Evolutionary conservation across 2,888 invertebrate species (phyloP), one percentile per base, ranked within the genome.

Genomic region (Macaria notata): DNA sequence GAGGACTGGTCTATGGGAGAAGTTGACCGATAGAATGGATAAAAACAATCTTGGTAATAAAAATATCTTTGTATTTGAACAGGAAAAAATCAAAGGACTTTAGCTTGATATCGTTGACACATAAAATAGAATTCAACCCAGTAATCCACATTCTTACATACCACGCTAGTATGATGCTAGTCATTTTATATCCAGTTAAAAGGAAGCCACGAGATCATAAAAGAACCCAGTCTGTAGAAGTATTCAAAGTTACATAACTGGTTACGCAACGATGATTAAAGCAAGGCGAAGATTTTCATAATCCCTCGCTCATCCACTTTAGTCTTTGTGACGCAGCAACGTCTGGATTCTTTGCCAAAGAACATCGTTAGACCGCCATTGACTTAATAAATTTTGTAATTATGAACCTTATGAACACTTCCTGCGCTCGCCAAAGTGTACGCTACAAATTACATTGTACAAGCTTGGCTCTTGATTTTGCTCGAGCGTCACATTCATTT

Each of bases 341-440:
- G 41, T 4, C 38, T 31, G 19, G 36, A 30, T 41, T 58, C 54
- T 53, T 53, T 46, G 44, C 51, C 38, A 49, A 54, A 49, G 46
- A 59, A 49, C 59, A 54, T 59, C 54, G 48, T 51, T 49, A 55
- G 55, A 59, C 59, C 46, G 46, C 59, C 56, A 56, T 60, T 60
- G 53, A 53, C 53, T 60, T 61, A 54, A 61, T 56, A 61, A 53
- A 60, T 53, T 53, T 56, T 46, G 55, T 56, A 56, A 60, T 60
- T 60, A 56, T 53, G 56, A 53, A 56, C 60, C 50, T 50, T 50
- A 50, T 50, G 50, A 45, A 56, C 56, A 50, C 46, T 46, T 38
- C 43, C 38, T 49, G 49, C 41, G 48, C 52, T 45, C 46, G 48
- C 38, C 52, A 52, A 53, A 57, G 48, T 57, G 48, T 57, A 45